These are phyloP conservation scores for Eupithecia tripunctaria DNA, from an alignment of 2,888 invertebrate species.

Conservation along the genomic window DNA sequence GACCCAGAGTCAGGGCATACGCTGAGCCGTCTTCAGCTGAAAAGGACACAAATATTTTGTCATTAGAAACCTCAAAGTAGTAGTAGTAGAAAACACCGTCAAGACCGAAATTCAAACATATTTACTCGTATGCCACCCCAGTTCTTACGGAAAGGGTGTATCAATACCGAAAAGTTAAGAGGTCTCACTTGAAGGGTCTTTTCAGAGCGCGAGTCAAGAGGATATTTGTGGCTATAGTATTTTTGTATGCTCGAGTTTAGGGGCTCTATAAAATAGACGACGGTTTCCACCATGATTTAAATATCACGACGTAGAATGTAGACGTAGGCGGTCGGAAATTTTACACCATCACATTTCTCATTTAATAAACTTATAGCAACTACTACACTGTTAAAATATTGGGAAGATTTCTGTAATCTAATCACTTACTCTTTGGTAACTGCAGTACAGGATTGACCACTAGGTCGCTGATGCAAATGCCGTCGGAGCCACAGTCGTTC, in stretches of 20 bases:
- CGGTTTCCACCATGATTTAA: not conserved
- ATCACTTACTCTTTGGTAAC: constrained; percentile 81
- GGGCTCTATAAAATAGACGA: not conserved
- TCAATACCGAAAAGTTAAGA: constrained; percentile 16
- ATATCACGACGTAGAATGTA: too few relatives aligned
- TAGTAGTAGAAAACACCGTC: not conserved
- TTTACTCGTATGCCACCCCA: not conserved
- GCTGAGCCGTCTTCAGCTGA: constrained; percentile 71
- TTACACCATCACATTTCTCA: not conserved
- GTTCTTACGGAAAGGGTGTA: not conserved
- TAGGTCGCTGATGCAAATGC: constrained; percentile 93
- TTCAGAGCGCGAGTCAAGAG: constrained; percentile 2
- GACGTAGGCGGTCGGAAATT: too few relatives aligned
- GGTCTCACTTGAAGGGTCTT: not conserved
- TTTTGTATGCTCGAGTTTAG: not conserved
- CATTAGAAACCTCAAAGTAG: not conserved
- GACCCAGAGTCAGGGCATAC: constrained; percentile 87
- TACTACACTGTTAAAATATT: too few relatives aligned
- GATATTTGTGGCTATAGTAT: not conserved
- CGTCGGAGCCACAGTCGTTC: constrained; percentile 95
- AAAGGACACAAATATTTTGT: constrained; percentile 35
- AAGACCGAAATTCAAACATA: not conserved
- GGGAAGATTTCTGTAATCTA: not conserved
- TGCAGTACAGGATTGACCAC: constrained; percentile 86
- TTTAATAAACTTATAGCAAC: not conserved